Percentiles rank a stretch among this genome's conserved stretches.
phyloP scores from a whole-genome alignment of 1,140 invertebrate species.

The Pemphigus obesinymphae region DNA sequence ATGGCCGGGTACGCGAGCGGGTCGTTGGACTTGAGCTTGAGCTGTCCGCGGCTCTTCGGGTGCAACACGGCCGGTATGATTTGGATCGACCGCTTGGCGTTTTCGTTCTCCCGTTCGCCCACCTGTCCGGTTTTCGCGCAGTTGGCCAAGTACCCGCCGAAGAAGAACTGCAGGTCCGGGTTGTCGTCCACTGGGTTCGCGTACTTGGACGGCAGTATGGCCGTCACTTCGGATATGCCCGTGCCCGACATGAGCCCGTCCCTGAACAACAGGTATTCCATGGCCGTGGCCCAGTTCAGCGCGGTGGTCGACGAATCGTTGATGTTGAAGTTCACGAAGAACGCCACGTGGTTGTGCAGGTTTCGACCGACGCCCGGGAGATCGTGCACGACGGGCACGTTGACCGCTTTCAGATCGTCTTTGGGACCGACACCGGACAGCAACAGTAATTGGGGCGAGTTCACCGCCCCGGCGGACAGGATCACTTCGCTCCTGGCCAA shows the following conservation, averaged over 20 bases:
- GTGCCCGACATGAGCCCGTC: slow-evolving; percentile 81
- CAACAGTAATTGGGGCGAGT: slow-evolving; percentile 76
- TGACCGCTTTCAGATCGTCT: slow-evolving; percentile 61
- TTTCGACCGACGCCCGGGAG: slow-evolving; percentile 82
- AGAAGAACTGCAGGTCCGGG: slow-evolving; percentile 81
- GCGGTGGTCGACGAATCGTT: slow-evolving; percentile 76
- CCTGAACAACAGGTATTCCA: slow-evolving; percentile 77
- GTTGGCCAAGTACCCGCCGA: slow-evolving; percentile 74
- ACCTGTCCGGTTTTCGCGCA: slow-evolving; percentile 80
- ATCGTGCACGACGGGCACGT: slow-evolving; percentile 64
- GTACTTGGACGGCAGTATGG: slow-evolving; percentile 75
- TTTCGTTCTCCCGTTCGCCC: slow-evolving; percentile 58
- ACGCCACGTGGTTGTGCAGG: slow-evolving; percentile 81
- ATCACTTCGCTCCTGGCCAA: slow-evolving; percentile 64
- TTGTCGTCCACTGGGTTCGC: slow-evolving; percentile 67
- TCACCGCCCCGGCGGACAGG: slow-evolving; percentile 63
- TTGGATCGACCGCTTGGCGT: slow-evolving; percentile 53
- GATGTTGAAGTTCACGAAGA: slow-evolving; percentile 69
- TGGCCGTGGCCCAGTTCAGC: slow-evolving; percentile 80
- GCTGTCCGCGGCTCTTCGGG: slow-evolving; percentile 74
- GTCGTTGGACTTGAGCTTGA: slow-evolving; percentile 68
- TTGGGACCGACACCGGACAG: slow-evolving; percentile 76
- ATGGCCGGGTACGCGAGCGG: slow-evolving; percentile 75
- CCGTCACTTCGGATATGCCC: slow-evolving; percentile 76
- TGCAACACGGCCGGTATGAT: slow-evolving; percentile 67